Percentiles rank a stretch among this genome's conserved stretches.
Evolutionary conservation across 2,797 vertebrate genomes (phyloP).

Genomic region (Acanthiza pusilla): DNA sequence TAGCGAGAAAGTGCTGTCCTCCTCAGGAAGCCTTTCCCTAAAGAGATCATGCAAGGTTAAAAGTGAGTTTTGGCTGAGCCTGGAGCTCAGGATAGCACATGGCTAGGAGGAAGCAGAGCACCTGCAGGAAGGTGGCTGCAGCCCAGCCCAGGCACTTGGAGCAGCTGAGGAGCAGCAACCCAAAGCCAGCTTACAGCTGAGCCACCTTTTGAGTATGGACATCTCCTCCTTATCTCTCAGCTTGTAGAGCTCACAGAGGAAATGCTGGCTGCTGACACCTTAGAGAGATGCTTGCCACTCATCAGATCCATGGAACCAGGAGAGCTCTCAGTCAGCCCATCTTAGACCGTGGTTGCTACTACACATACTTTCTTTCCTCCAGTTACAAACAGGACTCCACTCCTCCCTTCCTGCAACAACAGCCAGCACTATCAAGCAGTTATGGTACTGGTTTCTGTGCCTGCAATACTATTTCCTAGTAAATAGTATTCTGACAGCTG

Average conservation of each 20-base stretch:
- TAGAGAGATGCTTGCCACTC: neutral
- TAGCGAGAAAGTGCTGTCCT: neutral
- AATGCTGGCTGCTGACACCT: neutral
- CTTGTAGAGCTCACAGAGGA: neutral
- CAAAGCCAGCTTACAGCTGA: neutral
- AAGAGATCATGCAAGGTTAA: neutral
- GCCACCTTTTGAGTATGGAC: rapidly evolving
- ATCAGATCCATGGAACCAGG: neutral
- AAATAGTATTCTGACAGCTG: neutral
- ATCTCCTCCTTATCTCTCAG: neutral
- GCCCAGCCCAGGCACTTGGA: neutral
- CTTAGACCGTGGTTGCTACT: neutral
- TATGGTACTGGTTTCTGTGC: neutral
- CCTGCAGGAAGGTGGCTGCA: neutral
- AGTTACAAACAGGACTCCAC: neutral
- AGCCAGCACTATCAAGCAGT: neutral
- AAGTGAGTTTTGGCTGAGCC: neutral
- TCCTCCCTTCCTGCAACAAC: neutral
- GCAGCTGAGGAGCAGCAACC: rapidly evolving
- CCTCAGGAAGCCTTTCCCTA: neutral
- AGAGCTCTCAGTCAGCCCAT: neutral
- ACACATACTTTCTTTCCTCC: neutral
- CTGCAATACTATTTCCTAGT: neutral
- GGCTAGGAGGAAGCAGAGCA: neutral
- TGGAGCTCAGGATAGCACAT: rapidly evolving